Evolutionary conservation across 2,888 invertebrate species (phyloP), one percentile per base, ranked within the genome.

Genomic region (Pseudoips prasinana): DNA sequence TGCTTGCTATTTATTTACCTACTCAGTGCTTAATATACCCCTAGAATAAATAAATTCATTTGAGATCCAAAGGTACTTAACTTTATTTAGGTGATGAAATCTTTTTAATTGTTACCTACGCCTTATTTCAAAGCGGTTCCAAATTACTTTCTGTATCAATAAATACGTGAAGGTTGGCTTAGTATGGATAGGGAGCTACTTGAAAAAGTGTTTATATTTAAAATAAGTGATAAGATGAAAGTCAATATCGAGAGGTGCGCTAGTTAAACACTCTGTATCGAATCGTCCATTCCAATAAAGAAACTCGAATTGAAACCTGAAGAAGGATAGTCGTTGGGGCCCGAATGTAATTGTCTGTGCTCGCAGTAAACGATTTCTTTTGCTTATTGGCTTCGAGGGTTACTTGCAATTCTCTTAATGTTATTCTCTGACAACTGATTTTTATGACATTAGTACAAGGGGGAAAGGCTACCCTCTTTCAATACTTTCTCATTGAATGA

Each of bases 291-390:
- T 70, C 67, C 69, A 73, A 78, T 76, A 75, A 75, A 73, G 69
- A 74, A 76, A 73, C 72, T 63, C 54, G 71, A 77, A 75, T 75
- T 74, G 75, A 76, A 78, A 77, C 73, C 74, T 73, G 73, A 78
- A 77, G 76, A 74, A 75, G 69, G 67, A 73, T 74, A 72, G 69
- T 69, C 66, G 64, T 58, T 49, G 56, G n/a, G 57, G 59, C 60
- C 70, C 63, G 61, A 75, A 75, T 66, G 79, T 80, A 78, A 82
- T 78, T 76, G 80, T 74, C 73, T 71, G 71, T 65, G 64, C 68
- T 73, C 64, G 60, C 56, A 73, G 66, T 69, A 72, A 80, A 80
- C 73, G 75, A 77, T 76, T 80, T 73, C 74, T 75, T 78, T 75
- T 76, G 77, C 76, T 79, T 71, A 75, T 77, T 79, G 76, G 73